These are phyloP conservation scores for Carlito syrichta DNA, from an alignment of 2,113 vertebrate species.

Conservation along the genomic window DNA sequence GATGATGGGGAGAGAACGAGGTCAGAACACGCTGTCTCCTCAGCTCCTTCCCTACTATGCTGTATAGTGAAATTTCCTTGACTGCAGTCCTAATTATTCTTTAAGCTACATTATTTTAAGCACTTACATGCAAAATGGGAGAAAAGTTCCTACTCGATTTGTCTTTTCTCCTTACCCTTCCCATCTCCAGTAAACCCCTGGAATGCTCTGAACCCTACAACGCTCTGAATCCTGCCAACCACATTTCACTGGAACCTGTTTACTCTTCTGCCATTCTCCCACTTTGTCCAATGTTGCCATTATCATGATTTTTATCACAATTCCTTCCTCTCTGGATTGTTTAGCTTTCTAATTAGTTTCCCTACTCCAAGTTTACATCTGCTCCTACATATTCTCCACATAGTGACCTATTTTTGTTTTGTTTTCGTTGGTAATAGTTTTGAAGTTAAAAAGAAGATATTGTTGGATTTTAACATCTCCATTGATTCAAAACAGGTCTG, in stretches of 20 bases:
- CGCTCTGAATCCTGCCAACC: neutral
- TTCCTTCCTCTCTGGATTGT: neutral
- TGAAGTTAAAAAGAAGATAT: neutral
- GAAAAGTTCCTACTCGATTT: neutral
- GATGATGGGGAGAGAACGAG: neutral
- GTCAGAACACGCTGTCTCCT: neutral
- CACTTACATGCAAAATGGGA: neutral
- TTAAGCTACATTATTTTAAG: neutral
- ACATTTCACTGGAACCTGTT: neutral
- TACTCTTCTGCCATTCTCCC: rapidly evolving
- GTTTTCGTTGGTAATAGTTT: neutral
- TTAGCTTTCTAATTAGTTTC: neutral
- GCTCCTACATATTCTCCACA: neutral
- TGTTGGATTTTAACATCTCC: neutral
- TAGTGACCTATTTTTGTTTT: neutral
- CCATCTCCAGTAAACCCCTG: neutral
- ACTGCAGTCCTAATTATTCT: neutral
- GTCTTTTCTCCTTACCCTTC: neutral
- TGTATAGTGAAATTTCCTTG: neutral
- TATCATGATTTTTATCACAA: neutral
- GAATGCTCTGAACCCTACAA: neutral
- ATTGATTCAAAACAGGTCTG: neutral
- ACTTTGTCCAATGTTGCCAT: neutral
- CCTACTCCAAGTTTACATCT: neutral
- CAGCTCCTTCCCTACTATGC: neutral